These are phyloP conservation scores for Nematopogon swammerdamellus DNA, from an alignment of 2,888 invertebrate species.

Conservation along the genomic window DNA sequence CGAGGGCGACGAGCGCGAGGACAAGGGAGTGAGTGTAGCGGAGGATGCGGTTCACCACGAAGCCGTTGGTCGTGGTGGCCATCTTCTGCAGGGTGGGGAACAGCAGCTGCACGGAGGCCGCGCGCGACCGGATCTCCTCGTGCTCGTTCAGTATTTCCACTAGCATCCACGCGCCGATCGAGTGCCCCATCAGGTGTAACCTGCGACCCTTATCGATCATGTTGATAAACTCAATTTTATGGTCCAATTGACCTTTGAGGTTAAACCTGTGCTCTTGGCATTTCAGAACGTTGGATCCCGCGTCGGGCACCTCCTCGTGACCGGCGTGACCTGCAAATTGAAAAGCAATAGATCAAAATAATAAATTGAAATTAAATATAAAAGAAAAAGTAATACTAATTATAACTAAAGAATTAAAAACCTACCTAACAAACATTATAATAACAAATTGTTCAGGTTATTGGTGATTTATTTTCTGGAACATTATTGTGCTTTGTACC, in stretches of 20 bases:
- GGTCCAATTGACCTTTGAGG: slow-evolving; percentile 74
- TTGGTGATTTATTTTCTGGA: too few relatives aligned
- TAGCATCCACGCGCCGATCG: slow-evolving; percentile 84
- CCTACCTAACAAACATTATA: too few relatives aligned
- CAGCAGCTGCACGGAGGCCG: slow-evolving; percentile 67
- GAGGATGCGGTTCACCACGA: slow-evolving; percentile 60
- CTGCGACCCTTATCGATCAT: slow-evolving; percentile 68
- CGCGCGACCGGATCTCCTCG: slow-evolving; percentile 45
- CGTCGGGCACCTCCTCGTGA: slow-evolving; percentile 48
- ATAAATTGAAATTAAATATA: too few relatives aligned
- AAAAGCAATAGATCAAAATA: too few relatives aligned
- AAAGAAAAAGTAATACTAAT: too few relatives aligned
- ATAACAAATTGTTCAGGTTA: too few relatives aligned
- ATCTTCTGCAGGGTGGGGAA: slow-evolving; percentile 88
- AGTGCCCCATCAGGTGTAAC: slow-evolving; percentile 84
- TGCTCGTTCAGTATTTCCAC: slow-evolving; percentile 66
- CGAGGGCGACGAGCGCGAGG: slow-evolving; percentile 34
- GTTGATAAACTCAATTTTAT: slow-evolving; percentile 76
- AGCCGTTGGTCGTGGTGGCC: slow-evolving; percentile 72
- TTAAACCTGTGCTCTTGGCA: slow-evolving; percentile 63
- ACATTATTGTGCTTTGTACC: too few relatives aligned
- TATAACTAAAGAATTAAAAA: too few relatives aligned
- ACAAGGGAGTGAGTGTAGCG: slow-evolving; percentile 27
- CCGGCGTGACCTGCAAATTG: slow-evolving; percentile 79
- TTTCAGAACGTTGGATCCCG: slow-evolving; percentile 40